These are phyloP conservation scores for Eupithecia pulchellata DNA, from an alignment of 2,888 invertebrate species.

Conservation along the genomic window DNA sequence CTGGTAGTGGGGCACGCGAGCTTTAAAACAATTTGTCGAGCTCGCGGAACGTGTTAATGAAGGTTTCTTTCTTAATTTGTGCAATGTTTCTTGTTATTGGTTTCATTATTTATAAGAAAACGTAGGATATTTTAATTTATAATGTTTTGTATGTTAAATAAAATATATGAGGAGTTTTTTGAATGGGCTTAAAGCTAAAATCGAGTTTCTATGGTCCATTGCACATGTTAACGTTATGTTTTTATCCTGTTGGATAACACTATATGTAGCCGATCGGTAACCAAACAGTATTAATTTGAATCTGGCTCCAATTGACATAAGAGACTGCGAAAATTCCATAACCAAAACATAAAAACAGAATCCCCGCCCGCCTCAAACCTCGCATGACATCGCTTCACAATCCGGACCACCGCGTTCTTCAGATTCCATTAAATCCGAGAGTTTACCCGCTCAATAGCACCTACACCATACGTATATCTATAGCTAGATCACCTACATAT, in stretches of 20 bases:
- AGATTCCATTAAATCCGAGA: conserved; percentile 41
- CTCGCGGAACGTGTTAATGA: conserved; percentile 1
- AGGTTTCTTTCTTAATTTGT: background rate
- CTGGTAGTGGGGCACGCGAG: conserved; percentile 37
- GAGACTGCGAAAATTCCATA: background rate
- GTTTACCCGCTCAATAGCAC: conserved; percentile 34
- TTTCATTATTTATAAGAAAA: no score
- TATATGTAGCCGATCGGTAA: no score
- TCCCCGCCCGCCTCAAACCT: conserved; percentile 5
- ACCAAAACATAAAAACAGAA: background rate
- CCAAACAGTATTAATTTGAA: no score
- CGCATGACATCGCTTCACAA: conserved; percentile 23
- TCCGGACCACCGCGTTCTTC: conserved; percentile 28
- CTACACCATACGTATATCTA: background rate
- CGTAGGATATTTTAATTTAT: no score
- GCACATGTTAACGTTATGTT: no score
- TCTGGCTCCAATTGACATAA: background rate
- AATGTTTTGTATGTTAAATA: no score
- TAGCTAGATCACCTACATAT: background rate
- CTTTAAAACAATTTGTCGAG: conserved; percentile 36
- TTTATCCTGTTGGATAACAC: no score
- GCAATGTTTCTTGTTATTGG: background rate
- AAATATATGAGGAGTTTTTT: no score
- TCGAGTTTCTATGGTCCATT: no score
- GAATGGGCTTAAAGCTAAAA: no score